A percentile compares a stretch with the other conserved stretches of the same genome.
Conservation (phyloP, 2,888 invertebrate genomes). For the Agrochola circellaris region DNA sequence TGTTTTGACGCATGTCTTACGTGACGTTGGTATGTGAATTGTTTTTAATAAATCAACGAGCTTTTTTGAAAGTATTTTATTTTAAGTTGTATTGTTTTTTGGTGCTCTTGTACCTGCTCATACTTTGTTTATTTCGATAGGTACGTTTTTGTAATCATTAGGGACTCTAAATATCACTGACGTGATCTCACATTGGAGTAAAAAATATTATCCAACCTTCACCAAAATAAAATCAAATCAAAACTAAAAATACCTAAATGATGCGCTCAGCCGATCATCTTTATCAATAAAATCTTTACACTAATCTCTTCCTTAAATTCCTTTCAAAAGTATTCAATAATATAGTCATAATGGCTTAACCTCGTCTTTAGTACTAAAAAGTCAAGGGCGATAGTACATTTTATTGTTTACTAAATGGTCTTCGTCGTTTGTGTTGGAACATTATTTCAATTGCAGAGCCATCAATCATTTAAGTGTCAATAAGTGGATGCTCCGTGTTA, state of each 20-base stretch:
- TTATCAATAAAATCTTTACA: slow-evolving; percentile 64
- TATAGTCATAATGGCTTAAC: slow-evolving; percentile 76
- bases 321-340: slow-evolving; percentile 73
- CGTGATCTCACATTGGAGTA: not conserved
- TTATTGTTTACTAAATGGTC: slow-evolving; percentile 80
- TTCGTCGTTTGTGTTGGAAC: slow-evolving; percentile 52
- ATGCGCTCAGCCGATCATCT: slow-evolving; percentile 31
- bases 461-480: slow-evolving; percentile 71
- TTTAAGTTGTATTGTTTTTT: not conserved
- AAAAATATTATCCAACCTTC: slow-evolving; percentile 24
- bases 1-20: slow-evolving; percentile 47
- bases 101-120: not conserved
- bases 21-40: slow-evolving; percentile 22
- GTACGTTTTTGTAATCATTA: not conserved
- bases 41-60: slow-evolving; percentile 24
- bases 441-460: slow-evolving; percentile 62
- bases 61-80: not conserved
- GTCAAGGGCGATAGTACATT: slow-evolving; percentile 80
- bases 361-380: slow-evolving; percentile 77
- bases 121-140: not conserved
- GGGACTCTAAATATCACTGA: not conserved
- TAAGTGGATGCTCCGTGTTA: slow-evolving; percentile 74
- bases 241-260: not conserved
- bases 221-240: slow-evolving; percentile 18
- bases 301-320: slow-evolving; percentile 76